phyloP scores from a whole-genome alignment of 2,888 invertebrate species.

The Eupithecia dodoneata region DNA sequence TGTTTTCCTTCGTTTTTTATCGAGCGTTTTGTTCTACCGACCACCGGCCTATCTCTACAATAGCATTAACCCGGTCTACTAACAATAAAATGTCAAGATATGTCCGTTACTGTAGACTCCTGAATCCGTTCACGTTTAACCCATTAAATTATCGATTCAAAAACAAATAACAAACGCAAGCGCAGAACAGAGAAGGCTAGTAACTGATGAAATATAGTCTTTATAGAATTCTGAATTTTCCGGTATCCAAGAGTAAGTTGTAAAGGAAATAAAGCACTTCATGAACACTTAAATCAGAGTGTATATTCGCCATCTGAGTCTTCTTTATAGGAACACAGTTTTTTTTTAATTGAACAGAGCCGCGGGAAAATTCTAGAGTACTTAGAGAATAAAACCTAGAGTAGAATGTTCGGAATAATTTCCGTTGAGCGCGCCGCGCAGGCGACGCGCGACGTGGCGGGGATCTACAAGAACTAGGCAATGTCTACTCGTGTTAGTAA shows the following conservation, averaged over 20 bases:
- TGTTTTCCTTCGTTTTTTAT: constrained; percentile 41
- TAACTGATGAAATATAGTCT: no score
- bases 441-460: constrained; percentile 18
- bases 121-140: background rate
- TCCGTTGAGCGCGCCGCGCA: constrained; percentile 17
- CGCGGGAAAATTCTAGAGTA: background rate
- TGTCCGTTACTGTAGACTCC: background rate
- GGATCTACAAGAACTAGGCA: constrained; percentile 15
- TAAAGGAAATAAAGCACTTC: no score
- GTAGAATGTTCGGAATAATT: background rate
- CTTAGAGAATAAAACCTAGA: no score
- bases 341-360: background rate
- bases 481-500: background rate
- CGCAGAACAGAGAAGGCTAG: no score
- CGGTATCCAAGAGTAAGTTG: no score
- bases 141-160: no score
- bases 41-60: constrained; percentile 36
- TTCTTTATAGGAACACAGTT: background rate
- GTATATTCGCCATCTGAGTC: background rate
- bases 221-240: no score
- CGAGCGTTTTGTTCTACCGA: constrained; percentile 39
- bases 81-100: background rate
- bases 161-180: no score
- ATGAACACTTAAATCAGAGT: background rate
- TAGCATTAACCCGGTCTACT: constrained; percentile 13